A percentile compares a stretch with the other conserved stretches of the same genome.
phyloP scores from a whole-genome alignment of 2,888 invertebrate genomes.

The Lypha dubia region DNA sequence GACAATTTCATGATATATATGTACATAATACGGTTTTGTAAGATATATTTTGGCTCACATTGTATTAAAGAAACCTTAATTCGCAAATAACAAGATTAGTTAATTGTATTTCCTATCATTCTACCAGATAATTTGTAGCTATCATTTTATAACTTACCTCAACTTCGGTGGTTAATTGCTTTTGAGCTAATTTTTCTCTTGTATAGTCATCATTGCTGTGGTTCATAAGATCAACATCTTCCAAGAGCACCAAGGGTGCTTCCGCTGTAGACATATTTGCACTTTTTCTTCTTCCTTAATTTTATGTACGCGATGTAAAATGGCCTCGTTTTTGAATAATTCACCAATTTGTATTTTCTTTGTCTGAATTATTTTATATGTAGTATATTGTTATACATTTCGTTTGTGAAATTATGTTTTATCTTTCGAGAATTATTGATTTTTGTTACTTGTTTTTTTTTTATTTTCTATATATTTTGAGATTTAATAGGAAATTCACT shows the following conservation, averaged over 20 bases:
- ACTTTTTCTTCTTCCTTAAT: slow-evolving; percentile 3
- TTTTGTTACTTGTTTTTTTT: slow-evolving; percentile 62
- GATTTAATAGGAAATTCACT: slow-evolving; percentile 23
- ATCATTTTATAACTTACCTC: slow-evolving; percentile 52
- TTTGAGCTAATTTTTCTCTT: slow-evolving; percentile 74
- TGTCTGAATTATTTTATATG: slow-evolving; percentile 25
- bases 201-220: slow-evolving; percentile 78
- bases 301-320: slow-evolving; percentile 10
- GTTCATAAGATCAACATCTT: slow-evolving; percentile 84
- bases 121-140: not conserved
- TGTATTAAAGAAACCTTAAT: not conserved
- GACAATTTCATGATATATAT: too few species aligned
- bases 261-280: slow-evolving; percentile 85
- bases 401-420: slow-evolving; percentile 29
- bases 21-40: not conserved
- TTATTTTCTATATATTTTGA: slow-evolving; percentile 14
- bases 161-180: slow-evolving; percentile 74
- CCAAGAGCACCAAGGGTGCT: slow-evolving; percentile 87
- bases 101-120: not conserved
- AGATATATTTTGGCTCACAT: not conserved
- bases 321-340: slow-evolving; percentile 54
- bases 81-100: not conserved
- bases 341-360: slow-evolving; percentile 45
- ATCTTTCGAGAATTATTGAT: slow-evolving; percentile 56
- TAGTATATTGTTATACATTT: slow-evolving; percentile 38